These are phyloP conservation scores for Hemitrygon akajei DNA, from an alignment of 2,797 vertebrate species.

Conservation along the genomic window DNA sequence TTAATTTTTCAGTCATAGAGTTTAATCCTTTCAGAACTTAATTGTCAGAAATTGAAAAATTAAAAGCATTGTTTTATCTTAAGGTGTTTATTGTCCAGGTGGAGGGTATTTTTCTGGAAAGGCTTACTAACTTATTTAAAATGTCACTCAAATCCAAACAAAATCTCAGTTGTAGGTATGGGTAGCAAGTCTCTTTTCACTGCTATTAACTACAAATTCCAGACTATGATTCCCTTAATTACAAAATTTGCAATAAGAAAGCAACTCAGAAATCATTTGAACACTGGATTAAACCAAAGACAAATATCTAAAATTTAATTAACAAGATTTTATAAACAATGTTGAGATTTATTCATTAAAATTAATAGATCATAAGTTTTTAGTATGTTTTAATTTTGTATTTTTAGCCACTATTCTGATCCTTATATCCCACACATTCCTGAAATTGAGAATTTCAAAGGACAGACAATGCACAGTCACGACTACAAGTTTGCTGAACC, in stretches of 20 bases:
- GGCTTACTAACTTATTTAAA: background rate
- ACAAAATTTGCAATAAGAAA: background rate
- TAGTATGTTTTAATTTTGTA: constrained; percentile 29
- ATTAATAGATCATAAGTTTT: background rate
- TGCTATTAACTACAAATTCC: background rate
- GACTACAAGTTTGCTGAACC: constrained; percentile 56
- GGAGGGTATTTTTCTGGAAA: background rate
- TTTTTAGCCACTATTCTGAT: constrained; percentile 61
- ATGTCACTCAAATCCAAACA: background rate
- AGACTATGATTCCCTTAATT: background rate
- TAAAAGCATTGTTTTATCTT: background rate
- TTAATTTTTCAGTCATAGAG: background rate
- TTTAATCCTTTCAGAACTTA: background rate
- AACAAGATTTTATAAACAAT: background rate
- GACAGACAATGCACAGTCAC: constrained; percentile 67
- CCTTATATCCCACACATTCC: constrained; percentile 61
- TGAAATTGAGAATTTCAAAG: constrained; percentile 64
- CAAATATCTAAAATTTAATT: background rate
- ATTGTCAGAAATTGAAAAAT: background rate
- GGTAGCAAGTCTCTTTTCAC: background rate
- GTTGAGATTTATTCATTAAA: background rate
- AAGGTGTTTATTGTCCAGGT: background rate
- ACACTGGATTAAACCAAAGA: background rate
- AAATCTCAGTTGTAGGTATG: background rate
- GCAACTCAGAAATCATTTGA: background rate